These are phyloP conservation scores for Leptoteleia sp. DNA, from an alignment of 1,140 invertebrate genomes.

Conservation along the genomic window DNA sequence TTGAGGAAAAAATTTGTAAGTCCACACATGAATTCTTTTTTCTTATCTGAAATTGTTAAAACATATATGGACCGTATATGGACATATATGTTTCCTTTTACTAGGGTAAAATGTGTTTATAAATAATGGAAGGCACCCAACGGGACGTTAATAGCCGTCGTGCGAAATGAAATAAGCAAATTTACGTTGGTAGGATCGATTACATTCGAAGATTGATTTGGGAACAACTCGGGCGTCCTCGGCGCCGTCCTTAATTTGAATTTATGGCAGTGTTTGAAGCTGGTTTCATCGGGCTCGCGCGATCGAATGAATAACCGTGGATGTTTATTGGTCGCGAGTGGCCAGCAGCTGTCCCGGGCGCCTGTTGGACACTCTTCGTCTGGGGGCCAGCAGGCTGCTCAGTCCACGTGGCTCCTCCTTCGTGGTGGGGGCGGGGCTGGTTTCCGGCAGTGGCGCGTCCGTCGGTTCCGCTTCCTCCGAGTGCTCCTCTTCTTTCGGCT, in stretches of 20 bases:
- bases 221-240: background rate
- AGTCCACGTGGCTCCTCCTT: conserved; percentile 83
- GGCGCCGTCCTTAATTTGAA: conserved; percentile 6
- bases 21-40: too few species aligned
- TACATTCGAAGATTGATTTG: conserved; percentile 2
- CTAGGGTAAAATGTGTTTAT: too few species aligned
- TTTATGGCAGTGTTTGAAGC: conserved; percentile 52
- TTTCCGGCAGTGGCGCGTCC: conserved; percentile 76
- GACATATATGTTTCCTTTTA: too few species aligned
- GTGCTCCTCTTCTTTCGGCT: conserved; percentile 50
- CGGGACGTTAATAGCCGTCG: too few species aligned
- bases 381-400: conserved; percentile 82
- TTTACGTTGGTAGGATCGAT: background rate
- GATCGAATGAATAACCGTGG: conserved; percentile 34
- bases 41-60: too few species aligned
- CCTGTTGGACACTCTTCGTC: conserved; percentile 82
- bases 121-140: too few species aligned
- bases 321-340: conserved; percentile 52
- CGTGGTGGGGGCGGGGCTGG: conserved; percentile 77
- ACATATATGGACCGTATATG: too few species aligned
- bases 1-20: too few species aligned
- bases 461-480: conserved; percentile 79
- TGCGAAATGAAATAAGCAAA: background rate
- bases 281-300: conserved; percentile 18
- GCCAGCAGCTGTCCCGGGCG: conserved; percentile 80